Evolutionary conservation across 2,113 vertebrate genomes (phyloP).

Genomic region (Chrysemys picta): DNA sequence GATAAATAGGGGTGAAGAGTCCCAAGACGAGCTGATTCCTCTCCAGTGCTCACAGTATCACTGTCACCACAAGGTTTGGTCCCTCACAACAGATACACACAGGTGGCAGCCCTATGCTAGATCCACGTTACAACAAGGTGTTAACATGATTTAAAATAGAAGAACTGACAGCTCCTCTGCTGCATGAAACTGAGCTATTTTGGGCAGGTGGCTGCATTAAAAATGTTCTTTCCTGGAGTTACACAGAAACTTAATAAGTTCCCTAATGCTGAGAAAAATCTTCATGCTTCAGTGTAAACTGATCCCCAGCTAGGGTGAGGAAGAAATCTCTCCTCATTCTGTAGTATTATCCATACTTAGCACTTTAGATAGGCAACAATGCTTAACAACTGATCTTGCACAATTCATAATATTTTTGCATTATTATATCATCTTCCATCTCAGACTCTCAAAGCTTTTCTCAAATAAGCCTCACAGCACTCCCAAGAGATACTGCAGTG

Average conservation of each 20-base stretch:
- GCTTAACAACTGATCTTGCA: background rate
- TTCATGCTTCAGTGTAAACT: background rate
- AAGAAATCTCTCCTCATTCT: background rate
- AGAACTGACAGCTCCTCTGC: constrained; percentile 47
- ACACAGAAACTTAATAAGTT: constrained; percentile 10
- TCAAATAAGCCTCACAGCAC: background rate
- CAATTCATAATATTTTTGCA: background rate
- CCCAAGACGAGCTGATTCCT: background rate
- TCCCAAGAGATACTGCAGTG: background rate
- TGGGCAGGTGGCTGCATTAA: constrained; percentile 45
- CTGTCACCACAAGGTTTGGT: background rate
- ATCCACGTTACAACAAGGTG: constrained; percentile 40
- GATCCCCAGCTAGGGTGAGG: background rate
- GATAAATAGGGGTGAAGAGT: background rate
- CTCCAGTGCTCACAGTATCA: background rate
- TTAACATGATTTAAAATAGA: constrained; percentile 33
- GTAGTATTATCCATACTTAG: background rate
- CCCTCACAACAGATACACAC: background rate
- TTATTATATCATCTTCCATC: background rate
- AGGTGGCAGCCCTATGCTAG: constrained; percentile 42
- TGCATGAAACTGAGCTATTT: constrained; percentile 43
- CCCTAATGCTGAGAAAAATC: background rate
- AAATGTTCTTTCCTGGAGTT: constrained; percentile 11
- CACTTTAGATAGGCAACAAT: background rate
- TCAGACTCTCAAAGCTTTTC: background rate